phyloP scores from a whole-genome alignment of 2,797 vertebrate species.

The Sebastes hubbsi region DNA sequence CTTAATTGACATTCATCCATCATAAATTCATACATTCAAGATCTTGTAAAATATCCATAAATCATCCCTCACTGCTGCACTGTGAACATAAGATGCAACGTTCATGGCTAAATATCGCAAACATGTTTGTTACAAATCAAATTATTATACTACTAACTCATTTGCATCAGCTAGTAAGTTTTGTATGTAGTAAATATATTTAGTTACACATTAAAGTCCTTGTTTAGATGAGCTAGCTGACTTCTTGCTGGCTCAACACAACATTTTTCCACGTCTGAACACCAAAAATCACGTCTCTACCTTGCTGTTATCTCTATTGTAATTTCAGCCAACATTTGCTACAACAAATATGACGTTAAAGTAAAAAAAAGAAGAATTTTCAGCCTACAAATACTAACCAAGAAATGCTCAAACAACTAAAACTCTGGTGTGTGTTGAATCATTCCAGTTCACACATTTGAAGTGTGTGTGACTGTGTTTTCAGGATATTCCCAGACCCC shows the following conservation, averaged over 20 bases:
- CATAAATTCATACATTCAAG: too few relatives aligned
- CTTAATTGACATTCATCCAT: too few relatives aligned
- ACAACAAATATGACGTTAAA: neutral
- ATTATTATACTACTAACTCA: too few relatives aligned
- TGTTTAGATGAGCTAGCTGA: too few relatives aligned
- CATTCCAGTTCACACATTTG: conserved; percentile 6
- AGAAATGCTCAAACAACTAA: neutral
- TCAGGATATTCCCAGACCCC: conserved; percentile 37
- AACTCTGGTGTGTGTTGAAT: neutral
- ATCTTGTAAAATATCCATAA: too few relatives aligned
- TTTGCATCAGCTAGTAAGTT: too few relatives aligned
- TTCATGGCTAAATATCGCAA: too few relatives aligned
- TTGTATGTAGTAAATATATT: too few relatives aligned
- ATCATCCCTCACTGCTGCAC: too few relatives aligned
- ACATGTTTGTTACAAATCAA: too few relatives aligned
- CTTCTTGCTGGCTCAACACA: neutral
- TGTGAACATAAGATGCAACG: too few relatives aligned
- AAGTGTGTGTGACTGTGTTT: neutral
- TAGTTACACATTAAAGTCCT: too few relatives aligned
- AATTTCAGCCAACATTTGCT: neutral
- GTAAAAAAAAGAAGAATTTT: neutral
- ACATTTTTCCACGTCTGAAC: neutral
- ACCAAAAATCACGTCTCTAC: neutral
- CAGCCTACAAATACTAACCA: neutral
- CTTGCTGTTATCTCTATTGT: neutral